Evolutionary conservation across 2,113 vertebrate genomes (phyloP), one percentile per base, ranked within the genome.

Genomic region (Oryzias javanicus): DNA sequence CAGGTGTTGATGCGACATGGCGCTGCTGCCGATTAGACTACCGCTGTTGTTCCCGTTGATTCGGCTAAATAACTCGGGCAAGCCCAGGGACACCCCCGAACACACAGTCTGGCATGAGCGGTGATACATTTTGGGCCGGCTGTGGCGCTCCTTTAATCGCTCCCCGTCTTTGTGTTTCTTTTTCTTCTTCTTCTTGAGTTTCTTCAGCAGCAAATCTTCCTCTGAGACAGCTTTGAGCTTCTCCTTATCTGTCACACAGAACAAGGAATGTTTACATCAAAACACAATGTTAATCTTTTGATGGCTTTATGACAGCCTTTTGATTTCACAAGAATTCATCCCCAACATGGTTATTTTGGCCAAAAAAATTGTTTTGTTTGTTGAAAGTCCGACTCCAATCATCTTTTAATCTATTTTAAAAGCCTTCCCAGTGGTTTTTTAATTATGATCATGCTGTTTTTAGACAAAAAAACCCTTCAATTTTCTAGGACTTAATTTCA

Each of bases 91-190:
- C 44, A 87, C 80, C 7, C 86, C 88, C 0, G 88, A 82, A 45
- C 83, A 88, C 53, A 85, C 42, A 1, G 88, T 89, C 81, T 89
- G 88, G 29, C 83, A 83, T 0, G 84, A 88, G 73, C 88, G 86
- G 14, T 89, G 86, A 20, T 86, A 86, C 85, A 87, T 88, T 71
- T 88, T 89, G 52, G 88, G 83, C 10, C 81, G 80, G 46, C 66
- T 63, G 69, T 85, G 86, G 35, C 80, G 54, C 55, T 87, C 84
- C 67, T 87, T 88, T 6, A 55, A 57, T 2, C 88, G 74, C 70
- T 88, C 88, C 0, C 83, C 83, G 14, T 87, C 88, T 89, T 89
- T 89, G 67, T 89, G 88, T 76, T 89, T 89, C 88, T 89, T 89
- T 87, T 89, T 89, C 83, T 89, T 89, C 75, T 89, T 89, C 80